Conservation (phyloP, 2,797 vertebrate species). For the Leuciscus waleckii region DNA sequence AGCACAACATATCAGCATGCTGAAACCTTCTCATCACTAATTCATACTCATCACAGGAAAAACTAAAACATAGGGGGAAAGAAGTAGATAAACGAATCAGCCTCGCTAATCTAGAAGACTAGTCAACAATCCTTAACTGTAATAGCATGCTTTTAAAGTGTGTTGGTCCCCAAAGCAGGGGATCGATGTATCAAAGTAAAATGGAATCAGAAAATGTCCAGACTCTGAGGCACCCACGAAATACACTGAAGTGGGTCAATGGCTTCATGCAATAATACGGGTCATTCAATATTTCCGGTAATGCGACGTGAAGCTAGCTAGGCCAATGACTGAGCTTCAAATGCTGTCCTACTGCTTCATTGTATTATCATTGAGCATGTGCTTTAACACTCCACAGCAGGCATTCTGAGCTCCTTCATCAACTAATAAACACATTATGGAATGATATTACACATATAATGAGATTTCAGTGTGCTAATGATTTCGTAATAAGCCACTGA, state of each 20-base stretch:
- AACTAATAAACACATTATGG: constrained; percentile 70
- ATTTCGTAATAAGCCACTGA: constrained; percentile 73
- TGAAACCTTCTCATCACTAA: not conserved
- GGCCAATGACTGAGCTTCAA: constrained; percentile 29
- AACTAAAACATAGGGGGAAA: not conserved
- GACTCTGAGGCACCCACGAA: constrained; percentile 14
- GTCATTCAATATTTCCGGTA: constrained; percentile 43
- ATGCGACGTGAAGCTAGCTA: constrained; percentile 40
- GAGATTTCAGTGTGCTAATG: constrained; percentile 71
- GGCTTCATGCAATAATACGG: constrained; percentile 50
- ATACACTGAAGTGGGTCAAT: constrained; percentile 55
- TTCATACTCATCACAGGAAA: not conserved
- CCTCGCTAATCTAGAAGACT: not conserved
- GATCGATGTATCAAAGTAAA: constrained; percentile 34
- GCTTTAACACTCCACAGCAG: constrained; percentile 32
- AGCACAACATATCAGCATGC: not conserved
- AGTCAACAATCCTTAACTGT: not conserved
- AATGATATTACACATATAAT: constrained; percentile 71
- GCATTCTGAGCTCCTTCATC: constrained; percentile 56
- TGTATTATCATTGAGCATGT: constrained; percentile 5
- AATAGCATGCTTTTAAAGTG: not conserved
- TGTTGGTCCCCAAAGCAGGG: not conserved
- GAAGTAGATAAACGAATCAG: not conserved
- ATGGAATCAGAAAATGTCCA: constrained; percentile 30
- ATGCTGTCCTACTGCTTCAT: constrained; percentile 14